These are phyloP conservation scores for Melanargia galathea DNA, from an alignment of 2,888 invertebrate species.

Conservation along the genomic window DNA sequence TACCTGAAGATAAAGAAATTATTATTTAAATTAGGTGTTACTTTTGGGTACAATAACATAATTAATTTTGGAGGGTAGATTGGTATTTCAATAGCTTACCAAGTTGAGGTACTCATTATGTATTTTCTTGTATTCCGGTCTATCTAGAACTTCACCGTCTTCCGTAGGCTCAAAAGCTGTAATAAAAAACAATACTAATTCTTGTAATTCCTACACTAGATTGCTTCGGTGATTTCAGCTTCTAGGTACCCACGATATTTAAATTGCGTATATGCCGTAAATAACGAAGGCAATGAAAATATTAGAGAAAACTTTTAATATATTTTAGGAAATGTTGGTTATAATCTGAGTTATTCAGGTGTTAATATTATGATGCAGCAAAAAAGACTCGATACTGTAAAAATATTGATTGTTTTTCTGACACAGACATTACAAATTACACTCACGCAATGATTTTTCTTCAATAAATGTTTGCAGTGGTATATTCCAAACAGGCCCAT, in stretches of 20 bases:
- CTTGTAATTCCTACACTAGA: background rate
- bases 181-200: constrained; percentile 6
- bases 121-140: constrained; percentile 88
- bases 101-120: constrained; percentile 94
- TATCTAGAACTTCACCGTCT: constrained; percentile 84
- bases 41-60: background rate
- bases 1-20: constrained; percentile 79
- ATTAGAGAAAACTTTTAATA: too few species aligned
- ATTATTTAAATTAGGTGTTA: background rate
- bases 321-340: too few species aligned
- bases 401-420: too few species aligned
- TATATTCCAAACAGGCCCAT: constrained; percentile 96
- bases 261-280: too few species aligned
- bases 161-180: constrained; percentile 92
- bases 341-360: too few species aligned
- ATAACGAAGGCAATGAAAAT: background rate
- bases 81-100: constrained; percentile 69
- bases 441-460: constrained; percentile 94
- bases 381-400: background rate
- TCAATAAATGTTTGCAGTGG: constrained; percentile 95
- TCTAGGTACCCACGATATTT: too few species aligned
- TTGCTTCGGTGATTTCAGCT: too few species aligned
- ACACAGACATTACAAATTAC: background rate
- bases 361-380: background rate
- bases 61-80: background rate